Percentiles rank a stretch among this genome's conserved stretches.
These are phyloP conservation scores for Nyctereutes procyonoides DNA, from an alignment of 2,113 vertebrate species.

Conservation along the genomic window DNA sequence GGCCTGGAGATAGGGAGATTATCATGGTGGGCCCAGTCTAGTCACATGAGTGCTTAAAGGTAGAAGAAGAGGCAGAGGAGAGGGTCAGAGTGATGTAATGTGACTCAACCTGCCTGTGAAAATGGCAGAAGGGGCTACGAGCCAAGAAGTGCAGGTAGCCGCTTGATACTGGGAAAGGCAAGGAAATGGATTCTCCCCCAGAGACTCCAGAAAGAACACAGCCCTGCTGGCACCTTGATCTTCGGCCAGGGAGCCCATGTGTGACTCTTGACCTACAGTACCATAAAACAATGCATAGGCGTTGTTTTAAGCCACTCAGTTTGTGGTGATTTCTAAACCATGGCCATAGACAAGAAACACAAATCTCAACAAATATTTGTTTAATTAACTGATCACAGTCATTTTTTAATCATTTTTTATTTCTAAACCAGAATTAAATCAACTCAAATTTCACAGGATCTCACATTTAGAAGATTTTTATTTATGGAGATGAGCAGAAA, in stretches of 20 bases:
- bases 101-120: neutral
- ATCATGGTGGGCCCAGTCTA: neutral
- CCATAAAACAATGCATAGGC: neutral
- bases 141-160: neutral
- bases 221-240: neutral
- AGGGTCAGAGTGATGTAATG: neutral
- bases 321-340: neutral
- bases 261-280: constrained; percentile 9
- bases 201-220: neutral
- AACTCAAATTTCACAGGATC: constrained; percentile 36
- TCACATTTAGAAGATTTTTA: constrained; percentile 2
- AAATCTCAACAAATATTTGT: neutral
- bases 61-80: neutral
- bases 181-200: neutral
- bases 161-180: neutral
- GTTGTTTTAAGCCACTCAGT: neutral
- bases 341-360: neutral
- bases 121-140: neutral
- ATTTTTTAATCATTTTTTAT: neutral
- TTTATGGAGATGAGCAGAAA: neutral
- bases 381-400: neutral
- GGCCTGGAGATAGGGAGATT: neutral
- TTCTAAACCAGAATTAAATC: neutral
- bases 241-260: neutral
- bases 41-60: neutral